phyloP scores from a whole-genome alignment of 2,113 vertebrate genomes.

The Promerops cafer region DNA sequence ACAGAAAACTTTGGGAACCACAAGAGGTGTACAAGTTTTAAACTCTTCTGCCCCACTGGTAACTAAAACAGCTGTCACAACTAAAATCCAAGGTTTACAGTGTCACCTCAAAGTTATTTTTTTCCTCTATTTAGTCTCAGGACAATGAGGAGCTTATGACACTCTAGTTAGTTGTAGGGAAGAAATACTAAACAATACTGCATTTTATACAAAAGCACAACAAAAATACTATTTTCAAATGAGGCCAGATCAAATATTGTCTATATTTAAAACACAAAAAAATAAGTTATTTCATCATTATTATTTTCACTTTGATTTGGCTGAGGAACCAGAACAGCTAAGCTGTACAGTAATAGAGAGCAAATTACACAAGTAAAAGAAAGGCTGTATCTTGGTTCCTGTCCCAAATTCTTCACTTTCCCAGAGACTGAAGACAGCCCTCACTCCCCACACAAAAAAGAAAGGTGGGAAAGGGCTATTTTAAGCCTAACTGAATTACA shows the following conservation, averaged over 20 bases:
- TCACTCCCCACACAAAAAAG: neutral
- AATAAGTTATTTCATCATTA: neutral
- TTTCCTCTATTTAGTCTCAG: neutral
- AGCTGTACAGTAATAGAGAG: neutral
- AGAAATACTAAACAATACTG: neutral
- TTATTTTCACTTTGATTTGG: neutral
- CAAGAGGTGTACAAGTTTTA: neutral
- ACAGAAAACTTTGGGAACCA: neutral
- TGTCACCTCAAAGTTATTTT: neutral
- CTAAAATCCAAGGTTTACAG: neutral
- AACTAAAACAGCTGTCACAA: neutral
- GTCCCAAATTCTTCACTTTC: slow-evolving; percentile 8
- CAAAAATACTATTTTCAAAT: neutral
- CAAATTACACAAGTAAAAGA: neutral
- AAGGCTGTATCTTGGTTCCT: neutral
- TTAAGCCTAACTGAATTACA: slow-evolving; percentile 1
- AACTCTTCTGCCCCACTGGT: neutral
- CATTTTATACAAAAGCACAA: neutral
- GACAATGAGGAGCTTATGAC: neutral
- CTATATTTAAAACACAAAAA: neutral
- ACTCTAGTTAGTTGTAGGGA: neutral
- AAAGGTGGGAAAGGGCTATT: slow-evolving; percentile 13
- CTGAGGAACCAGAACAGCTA: neutral
- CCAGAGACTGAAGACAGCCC: neutral
- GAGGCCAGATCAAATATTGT: neutral